Conservation (phyloP, 2,888 invertebrate species). For the Drepana falcataria region DNA sequence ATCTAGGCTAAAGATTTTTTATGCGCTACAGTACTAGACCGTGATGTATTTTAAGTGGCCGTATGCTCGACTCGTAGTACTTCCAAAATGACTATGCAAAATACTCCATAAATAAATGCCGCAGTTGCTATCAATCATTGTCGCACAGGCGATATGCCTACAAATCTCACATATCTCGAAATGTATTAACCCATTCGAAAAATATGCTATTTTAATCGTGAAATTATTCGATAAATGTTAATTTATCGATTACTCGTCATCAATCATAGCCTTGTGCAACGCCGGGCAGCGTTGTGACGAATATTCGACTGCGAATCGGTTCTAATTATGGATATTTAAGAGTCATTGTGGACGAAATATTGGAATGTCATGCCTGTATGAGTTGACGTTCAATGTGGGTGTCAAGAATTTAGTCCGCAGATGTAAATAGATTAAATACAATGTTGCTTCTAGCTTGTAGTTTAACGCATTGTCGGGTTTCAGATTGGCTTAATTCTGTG, state of each 20-base stretch:
- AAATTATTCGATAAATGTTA: slow-evolving; percentile 41
- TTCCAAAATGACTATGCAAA: slow-evolving; percentile 25
- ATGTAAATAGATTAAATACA: slow-evolving; percentile 12
- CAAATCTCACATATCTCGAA: slow-evolving; percentile 35
- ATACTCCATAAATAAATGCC: slow-evolving; percentile 28
- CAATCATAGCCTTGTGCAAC: slow-evolving; percentile 67
- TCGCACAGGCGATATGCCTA: slow-evolving; percentile 26
- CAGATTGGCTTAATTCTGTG: no score
- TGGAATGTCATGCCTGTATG: slow-evolving; percentile 48
- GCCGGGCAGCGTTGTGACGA: slow-evolving; percentile 50
- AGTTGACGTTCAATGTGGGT: slow-evolving; percentile 33
- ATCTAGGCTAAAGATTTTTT: slow-evolving; percentile 26
- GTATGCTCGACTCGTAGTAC: background rate
- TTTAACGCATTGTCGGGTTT: slow-evolving; percentile 14
- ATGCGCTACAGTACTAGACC: slow-evolving; percentile 10
- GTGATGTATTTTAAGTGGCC: slow-evolving; percentile 17
- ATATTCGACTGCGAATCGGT: slow-evolving; percentile 64
- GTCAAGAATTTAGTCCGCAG: slow-evolving; percentile 12
- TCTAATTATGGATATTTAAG: slow-evolving; percentile 71
- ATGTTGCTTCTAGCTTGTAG: slow-evolving; percentile 20
- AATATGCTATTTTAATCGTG: slow-evolving; percentile 43
- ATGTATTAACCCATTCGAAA: slow-evolving; percentile 59
- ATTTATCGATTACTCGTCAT: slow-evolving; percentile 32
- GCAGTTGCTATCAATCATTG: slow-evolving; percentile 33
- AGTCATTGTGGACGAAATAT: slow-evolving; percentile 58